phyloP scores from a whole-genome alignment of 2,888 invertebrate species.

The Mythimna lalbum region DNA sequence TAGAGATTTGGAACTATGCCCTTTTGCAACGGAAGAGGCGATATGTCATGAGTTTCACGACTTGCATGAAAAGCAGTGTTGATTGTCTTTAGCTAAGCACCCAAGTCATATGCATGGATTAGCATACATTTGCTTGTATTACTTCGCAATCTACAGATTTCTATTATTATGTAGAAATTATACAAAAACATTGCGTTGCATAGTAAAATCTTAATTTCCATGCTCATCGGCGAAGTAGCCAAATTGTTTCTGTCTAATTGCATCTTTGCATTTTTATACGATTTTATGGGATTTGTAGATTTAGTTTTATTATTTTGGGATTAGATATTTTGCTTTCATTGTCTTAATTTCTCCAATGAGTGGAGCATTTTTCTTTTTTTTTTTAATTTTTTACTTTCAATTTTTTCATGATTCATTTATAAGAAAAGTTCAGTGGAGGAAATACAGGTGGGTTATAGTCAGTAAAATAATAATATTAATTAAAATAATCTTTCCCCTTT shows the following conservation, averaged over 20 bases:
- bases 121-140: conserved; percentile 22
- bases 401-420: no score
- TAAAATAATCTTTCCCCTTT: no score
- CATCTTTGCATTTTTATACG: conserved; percentile 4
- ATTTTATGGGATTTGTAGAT: background rate
- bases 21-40: background rate
- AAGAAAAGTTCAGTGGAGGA: no score
- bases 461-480: no score
- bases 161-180: conserved; percentile 12
- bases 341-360: background rate
- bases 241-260: conserved; percentile 8
- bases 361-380: no score
- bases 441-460: no score
- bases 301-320: background rate
- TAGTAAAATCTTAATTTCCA: conserved; percentile 2
- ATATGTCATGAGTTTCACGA: background rate
- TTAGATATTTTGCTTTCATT: background rate
- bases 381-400: no score
- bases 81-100: background rate
- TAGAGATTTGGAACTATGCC: no score
- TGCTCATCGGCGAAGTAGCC: background rate
- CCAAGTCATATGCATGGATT: conserved; percentile 2
- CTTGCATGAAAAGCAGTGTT: conserved; percentile 1
- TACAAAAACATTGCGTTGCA: conserved; percentile 2
- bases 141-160: conserved; percentile 7